Evolutionary conservation across 2,113 vertebrate genomes (phyloP), one percentile per base, ranked within the genome.

Genomic region (Osmerus eperlanus): DNA sequence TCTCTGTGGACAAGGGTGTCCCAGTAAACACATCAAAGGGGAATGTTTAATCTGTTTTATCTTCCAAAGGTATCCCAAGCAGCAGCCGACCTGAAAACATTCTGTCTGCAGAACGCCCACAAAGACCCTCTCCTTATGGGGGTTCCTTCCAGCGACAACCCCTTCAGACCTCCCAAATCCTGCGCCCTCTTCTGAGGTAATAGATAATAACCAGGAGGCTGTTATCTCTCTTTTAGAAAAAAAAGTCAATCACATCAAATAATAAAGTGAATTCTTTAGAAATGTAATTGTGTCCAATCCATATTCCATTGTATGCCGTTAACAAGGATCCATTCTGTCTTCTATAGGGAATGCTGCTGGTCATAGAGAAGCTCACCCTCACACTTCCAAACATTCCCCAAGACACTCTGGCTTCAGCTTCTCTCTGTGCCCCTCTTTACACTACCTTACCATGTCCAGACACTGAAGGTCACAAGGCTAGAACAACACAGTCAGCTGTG

Each of bases 61-160:
- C 15, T 64, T 64, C 12, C 28, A 6, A 64, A 94, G 92, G 93
- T 94, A 74, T 93, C 93, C 65, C 91, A 92, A 71, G 92, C 92
- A 18, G 90, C 92, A 16, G 72, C 84, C 8, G 93, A 94, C 15
- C 89, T 94, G 72, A 91, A 76, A 72, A 91, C 89, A 79, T 93
- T 93, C 89, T 93, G 93, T 81, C 65, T 92, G 62, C 91, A 93
- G 68, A 93, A 93, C 65, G 92, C 91, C 41, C 76, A 87, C 72
- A 93, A 91, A 80, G 92, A 94, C 85, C 92, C 92, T 9, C 91
- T 93, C 54, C 85, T 93, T 79, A 84, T 92, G 58, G 92, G 92
- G 3, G 89, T 94, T 29, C 91, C 92, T 4, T 91, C 91, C 75
- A 91, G 91, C 4, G 92, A 93, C 72, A 94, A 94, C 84, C 93